Evolutionary conservation across 2,113 vertebrate species (phyloP), one percentile per base, ranked within the genome.

Genomic region (Uria lomvia): DNA sequence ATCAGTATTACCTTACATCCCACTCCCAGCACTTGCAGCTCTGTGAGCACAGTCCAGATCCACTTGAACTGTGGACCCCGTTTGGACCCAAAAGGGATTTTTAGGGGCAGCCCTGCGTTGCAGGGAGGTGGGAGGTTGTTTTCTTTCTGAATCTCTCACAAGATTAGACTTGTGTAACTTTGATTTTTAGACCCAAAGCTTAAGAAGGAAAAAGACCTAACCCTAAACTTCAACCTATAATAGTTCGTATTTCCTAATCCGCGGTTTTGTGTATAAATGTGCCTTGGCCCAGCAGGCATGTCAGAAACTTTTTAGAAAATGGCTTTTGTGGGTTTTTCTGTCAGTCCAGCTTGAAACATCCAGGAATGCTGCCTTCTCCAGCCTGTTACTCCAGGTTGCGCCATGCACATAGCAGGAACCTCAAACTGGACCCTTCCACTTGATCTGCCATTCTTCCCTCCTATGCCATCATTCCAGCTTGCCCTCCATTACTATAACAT

Each of bases 351-450:
- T 65, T 77, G 62, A 73, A 76, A 73, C n/a, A 68, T 91, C 68
- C 55, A 96, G 76, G 91, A 92, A 77, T 40, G 26, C 77, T 95
- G 60, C 88, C 77, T 82, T 97, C 80, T 97, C 74, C 89, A 82
- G 72, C 75, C 80, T 85, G 11, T 43, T 77, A 32, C 9, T 70
- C 53, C 24, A 67, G 7, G 34, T 60, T 83, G 34, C 9, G 15
- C 34, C 23, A 13, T 3, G 1, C 0, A 0, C 3, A 2, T 26
- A 78, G 36, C 56, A 81, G n/a, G 15, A 86, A n/a, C 23, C 32
- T 59, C 50, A 50, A 17, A 74, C 15, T 24, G 29, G 52, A 75
- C 12, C 43, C 26, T 88, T 89, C 22, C 22, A 49, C 17, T 59
- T 91, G 26, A 38, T 87, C 58, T 89, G 34, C 36, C 21, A 3